Evolutionary conservation across 2,797 vertebrate species (phyloP).

Genomic region (Semotilus atromaculatus): DNA sequence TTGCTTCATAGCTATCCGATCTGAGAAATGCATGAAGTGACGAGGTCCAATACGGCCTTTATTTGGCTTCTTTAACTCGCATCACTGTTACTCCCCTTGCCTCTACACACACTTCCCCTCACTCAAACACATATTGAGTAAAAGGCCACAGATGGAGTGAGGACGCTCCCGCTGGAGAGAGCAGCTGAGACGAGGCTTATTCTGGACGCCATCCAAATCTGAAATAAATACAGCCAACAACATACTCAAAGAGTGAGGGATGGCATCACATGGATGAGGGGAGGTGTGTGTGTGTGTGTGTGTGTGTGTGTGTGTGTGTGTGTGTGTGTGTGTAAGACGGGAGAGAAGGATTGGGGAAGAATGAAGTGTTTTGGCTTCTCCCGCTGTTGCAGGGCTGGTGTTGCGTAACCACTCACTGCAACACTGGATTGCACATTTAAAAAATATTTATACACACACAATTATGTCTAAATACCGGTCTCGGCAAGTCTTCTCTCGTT

Average conservation of each 20-base stretch:
- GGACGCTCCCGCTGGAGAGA: slow-evolving; percentile 81
- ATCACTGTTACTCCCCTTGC: neutral
- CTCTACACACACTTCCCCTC: slow-evolving; percentile 52
- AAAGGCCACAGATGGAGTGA: slow-evolving; percentile 80
- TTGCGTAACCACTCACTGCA: slow-evolving; percentile 41
- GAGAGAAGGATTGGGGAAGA: slow-evolving; percentile 57
- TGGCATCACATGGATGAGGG: slow-evolving; percentile 27
- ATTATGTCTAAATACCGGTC: no score
- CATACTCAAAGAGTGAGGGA: slow-evolving; percentile 52
- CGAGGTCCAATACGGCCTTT: neutral
- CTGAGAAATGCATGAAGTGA: no score
- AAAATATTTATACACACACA: no score
- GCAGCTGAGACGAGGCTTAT: slow-evolving; percentile 83
- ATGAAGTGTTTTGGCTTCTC: slow-evolving; percentile 73
- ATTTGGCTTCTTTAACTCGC: neutral
- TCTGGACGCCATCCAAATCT: slow-evolving; percentile 80
- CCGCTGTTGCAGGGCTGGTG: slow-evolving; percentile 74
- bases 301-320: neutral
- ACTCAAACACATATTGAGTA: slow-evolving; percentile 49
- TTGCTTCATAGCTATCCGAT: no score
- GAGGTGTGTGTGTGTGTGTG: slow-evolving; percentile 8
- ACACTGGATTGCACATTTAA: no score
- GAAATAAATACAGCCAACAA: slow-evolving; percentile 80
- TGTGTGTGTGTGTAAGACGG: neutral
- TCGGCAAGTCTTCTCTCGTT: no score